A percentile compares a stretch with the other conserved stretches of the same genome.
Evolutionary conservation across 2,888 invertebrate genomes (phyloP).

Genomic region (Meganola albula): DNA sequence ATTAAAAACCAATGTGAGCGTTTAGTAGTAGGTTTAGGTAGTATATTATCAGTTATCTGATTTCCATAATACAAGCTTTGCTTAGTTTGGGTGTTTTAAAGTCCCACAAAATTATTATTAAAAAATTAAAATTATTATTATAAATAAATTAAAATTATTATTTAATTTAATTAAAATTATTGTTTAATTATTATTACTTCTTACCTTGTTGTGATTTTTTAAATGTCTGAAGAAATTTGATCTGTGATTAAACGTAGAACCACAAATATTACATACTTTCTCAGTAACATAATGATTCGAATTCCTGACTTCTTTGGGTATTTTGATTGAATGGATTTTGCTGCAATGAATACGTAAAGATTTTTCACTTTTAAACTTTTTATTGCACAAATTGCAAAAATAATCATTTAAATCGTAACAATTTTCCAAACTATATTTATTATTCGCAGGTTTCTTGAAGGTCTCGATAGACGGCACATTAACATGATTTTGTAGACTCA

Average conservation of each 20-base stretch:
- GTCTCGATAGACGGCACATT: background rate
- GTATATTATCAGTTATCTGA: no score
- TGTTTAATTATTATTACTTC: no score
- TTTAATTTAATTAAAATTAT: no score
- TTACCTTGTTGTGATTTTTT: slow-evolving; percentile 14
- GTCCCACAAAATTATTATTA: no score
- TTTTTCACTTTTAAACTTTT: slow-evolving; percentile 28
- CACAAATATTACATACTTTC: slow-evolving; percentile 43
- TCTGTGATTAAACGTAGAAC: slow-evolving; percentile 22
- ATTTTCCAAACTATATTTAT: slow-evolving; percentile 39
- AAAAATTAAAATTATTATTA: no score
- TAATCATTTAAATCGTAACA: no score
- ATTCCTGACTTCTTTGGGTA: slow-evolving; percentile 24
- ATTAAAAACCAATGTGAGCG: no score
- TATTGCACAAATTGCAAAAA: slow-evolving; percentile 50
- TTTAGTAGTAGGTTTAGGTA: no score
- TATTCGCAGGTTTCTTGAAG: background rate
- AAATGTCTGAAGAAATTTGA: slow-evolving; percentile 38
- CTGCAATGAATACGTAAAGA: slow-evolving; percentile 43
- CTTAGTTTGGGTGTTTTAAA: no score
- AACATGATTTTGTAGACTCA: slow-evolving; percentile 1
- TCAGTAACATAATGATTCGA: slow-evolving; percentile 9
- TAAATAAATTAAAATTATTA: no score
- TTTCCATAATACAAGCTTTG: no score
- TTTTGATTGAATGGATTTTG: slow-evolving; percentile 36